Evolutionary conservation across 2,888 invertebrate genomes (phyloP).

Genomic region (Zygogramma bicolorata): DNA sequence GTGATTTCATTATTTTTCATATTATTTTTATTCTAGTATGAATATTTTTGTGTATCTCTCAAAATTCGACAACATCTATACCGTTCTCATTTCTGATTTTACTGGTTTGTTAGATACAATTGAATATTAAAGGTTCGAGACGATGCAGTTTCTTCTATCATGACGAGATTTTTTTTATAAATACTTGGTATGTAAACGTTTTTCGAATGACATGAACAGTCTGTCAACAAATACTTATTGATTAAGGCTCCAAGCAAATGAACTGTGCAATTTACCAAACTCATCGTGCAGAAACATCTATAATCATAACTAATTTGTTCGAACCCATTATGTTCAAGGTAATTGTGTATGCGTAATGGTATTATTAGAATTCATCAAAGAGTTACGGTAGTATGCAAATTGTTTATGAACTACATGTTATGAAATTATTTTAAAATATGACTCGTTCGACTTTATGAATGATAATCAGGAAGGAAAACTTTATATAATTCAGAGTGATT

Average conservation of each 20-base stretch:
- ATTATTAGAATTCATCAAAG: not conserved
- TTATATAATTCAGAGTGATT: not conserved
- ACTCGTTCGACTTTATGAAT: not conserved
- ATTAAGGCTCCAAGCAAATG: not conserved
- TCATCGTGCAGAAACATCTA: not conserved
- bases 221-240: not conserved
- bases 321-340: constrained; percentile 4
- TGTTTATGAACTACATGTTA: not conserved
- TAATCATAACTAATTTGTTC: not conserved
- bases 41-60: no score
- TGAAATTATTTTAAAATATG: constrained; percentile 6
- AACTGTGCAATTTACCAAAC: not conserved
- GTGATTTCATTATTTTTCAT: no score
- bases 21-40: no score
- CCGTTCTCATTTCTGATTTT: no score
- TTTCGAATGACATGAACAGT: not conserved
- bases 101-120: no score
- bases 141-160: no score
- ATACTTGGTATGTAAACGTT: no score
- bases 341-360: not conserved
- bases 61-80: no score
- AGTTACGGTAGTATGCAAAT: not conserved
- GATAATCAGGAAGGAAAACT: not conserved
- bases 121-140: no score
- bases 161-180: no score